Evolutionary conservation across 2,113 vertebrate genomes (phyloP).

Genomic region (Lates calcarifer): DNA sequence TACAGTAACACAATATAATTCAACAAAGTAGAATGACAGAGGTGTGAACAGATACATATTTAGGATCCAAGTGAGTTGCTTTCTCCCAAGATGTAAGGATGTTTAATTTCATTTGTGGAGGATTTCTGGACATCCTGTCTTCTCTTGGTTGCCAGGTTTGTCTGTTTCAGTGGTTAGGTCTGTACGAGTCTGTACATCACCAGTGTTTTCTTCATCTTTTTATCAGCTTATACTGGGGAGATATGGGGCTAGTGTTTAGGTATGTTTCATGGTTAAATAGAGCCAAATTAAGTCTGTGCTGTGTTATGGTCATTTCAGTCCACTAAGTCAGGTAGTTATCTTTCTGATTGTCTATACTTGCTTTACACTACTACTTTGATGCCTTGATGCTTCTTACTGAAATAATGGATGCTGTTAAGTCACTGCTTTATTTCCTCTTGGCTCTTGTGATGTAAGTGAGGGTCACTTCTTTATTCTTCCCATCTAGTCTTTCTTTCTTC

Average conservation of each 20-base stretch:
- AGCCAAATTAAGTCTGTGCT: background rate
- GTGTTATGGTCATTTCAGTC: background rate
- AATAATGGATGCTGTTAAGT: background rate
- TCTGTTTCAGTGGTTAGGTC: background rate
- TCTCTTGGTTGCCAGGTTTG: background rate
- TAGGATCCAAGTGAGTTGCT: background rate
- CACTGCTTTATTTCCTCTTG: background rate
- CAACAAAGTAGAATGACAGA: background rate
- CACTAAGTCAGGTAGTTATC: background rate
- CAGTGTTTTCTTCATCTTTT: background rate
- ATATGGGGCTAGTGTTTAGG: background rate
- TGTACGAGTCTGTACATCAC: background rate
- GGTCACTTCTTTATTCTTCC: background rate
- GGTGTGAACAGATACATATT: background rate
- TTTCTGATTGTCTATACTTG: background rate
- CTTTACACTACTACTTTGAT: background rate
- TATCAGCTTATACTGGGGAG: background rate
- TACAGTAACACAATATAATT: background rate
- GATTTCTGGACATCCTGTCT: background rate
- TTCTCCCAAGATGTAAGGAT: background rate
- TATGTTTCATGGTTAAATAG: background rate
- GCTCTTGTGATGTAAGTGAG: background rate
- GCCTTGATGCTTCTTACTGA: background rate
- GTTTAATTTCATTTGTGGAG: background rate
- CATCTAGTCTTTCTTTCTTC: background rate